These are phyloP conservation scores for Cynaeus angustus DNA, from an alignment of 2,888 invertebrate genomes.

Conservation along the genomic window DNA sequence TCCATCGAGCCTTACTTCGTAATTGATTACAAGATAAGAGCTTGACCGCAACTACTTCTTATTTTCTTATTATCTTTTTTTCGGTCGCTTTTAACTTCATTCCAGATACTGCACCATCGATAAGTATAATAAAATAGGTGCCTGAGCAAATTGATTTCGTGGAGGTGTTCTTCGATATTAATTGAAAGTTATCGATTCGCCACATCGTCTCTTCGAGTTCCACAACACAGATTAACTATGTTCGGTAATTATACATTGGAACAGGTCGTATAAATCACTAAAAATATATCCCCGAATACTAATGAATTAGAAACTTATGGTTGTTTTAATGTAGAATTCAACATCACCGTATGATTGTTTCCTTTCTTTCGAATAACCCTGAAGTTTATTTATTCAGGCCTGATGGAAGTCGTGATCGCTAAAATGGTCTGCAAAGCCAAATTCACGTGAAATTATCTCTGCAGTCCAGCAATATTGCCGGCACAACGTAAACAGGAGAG, in stretches of 20 bases:
- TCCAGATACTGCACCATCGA: slow-evolving; percentile 58
- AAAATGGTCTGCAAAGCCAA: slow-evolving; percentile 3
- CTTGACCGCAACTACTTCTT: slow-evolving; percentile 55
- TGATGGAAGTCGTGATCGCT: background rate
- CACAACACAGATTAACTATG: slow-evolving; percentile 20
- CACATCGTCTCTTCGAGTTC: slow-evolving; percentile 27
- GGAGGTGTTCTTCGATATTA: slow-evolving; percentile 46
- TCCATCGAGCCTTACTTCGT: slow-evolving; percentile 38
- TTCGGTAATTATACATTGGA: slow-evolving; percentile 23
- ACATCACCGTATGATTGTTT: too few species aligned
- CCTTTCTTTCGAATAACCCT: background rate
- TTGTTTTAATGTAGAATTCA: too few species aligned
- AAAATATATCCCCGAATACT: too few species aligned
- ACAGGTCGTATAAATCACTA: slow-evolving; percentile 9
- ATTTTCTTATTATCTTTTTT: slow-evolving; percentile 56
- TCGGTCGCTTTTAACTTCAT: slow-evolving; percentile 54
- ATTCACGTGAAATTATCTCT: slow-evolving; percentile 55
- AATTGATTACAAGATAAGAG: slow-evolving; percentile 53
- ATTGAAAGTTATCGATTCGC: slow-evolving; percentile 51
- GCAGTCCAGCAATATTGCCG: slow-evolving; percentile 60
- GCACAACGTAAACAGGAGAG: slow-evolving; percentile 60
- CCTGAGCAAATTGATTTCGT: slow-evolving; percentile 58
- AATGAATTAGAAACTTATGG: too few species aligned
- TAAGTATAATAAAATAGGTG: slow-evolving; percentile 58
- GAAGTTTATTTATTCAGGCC: slow-evolving; percentile 21